Conservation (phyloP, 2,113 vertebrate species). For the Hydrochoerus hydrochaeris region DNA sequence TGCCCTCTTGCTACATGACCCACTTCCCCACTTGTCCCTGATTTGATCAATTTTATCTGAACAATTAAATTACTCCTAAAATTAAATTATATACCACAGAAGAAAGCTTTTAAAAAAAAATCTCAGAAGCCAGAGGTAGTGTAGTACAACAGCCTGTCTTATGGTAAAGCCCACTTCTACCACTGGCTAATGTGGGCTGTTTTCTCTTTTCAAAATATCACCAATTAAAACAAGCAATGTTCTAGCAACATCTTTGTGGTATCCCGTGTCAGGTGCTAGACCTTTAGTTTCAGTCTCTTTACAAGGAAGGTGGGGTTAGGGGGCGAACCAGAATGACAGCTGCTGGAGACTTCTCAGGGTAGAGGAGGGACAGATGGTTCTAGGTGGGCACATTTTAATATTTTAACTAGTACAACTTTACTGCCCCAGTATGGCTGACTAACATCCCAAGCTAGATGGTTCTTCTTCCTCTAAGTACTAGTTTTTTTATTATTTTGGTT, state of each 20-base stretch:
- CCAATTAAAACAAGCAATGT: background rate
- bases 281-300: background rate
- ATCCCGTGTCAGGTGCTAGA: background rate
- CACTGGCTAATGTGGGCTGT: background rate
- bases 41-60: too few relatives aligned
- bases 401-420: background rate
- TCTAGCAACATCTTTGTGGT: background rate
- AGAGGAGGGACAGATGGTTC: background rate
- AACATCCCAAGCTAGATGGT: background rate
- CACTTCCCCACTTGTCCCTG: too few relatives aligned
- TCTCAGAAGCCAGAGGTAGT: background rate
- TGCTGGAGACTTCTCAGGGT: background rate
- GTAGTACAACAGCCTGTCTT: background rate
- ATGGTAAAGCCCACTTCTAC: background rate
- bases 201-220: background rate
- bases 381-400: background rate
- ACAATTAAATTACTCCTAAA: background rate
- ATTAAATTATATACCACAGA: background rate
- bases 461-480: background rate
- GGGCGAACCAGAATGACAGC: background rate
- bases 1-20: too few relatives aligned
- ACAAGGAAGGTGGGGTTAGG: background rate
- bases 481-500: background rate
- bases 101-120: background rate
- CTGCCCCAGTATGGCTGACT: background rate